Conservation (phyloP, 2,113 vertebrate species). For the Nematolebias whitei region DNA sequence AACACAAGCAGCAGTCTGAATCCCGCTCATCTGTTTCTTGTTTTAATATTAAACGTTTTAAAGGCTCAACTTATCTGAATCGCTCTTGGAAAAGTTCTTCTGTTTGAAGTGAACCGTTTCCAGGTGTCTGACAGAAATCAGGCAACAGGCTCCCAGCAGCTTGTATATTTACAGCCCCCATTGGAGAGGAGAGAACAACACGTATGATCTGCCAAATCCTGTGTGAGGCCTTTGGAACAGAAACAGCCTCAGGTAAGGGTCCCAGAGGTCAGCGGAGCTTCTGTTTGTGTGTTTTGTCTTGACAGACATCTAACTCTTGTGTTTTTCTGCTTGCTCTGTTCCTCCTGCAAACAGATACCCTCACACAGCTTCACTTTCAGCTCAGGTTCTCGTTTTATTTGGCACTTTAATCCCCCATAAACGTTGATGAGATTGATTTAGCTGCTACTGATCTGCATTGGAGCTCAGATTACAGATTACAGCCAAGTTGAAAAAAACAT, state of each 20-base stretch:
- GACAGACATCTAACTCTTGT: too few relatives aligned
- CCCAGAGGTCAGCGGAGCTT: constrained; percentile 45
- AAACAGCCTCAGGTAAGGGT: constrained; percentile 33
- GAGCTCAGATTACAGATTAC: constrained; percentile 54
- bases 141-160: background rate
- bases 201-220: constrained; percentile 36
- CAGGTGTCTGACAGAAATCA: constrained; percentile 30
- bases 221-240: constrained; percentile 11
- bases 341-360: constrained; percentile 22
- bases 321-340: too few relatives aligned
- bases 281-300: constrained; percentile 17
- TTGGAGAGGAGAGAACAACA: constrained; percentile 1
- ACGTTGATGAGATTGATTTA: constrained; percentile 29
- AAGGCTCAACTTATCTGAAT: background rate
- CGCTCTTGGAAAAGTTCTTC: constrained; percentile 1
- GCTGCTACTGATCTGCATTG: background rate
- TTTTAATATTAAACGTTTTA: background rate
- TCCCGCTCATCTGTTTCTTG: background rate
- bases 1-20: background rate
- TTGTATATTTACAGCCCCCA: constrained; percentile 30
- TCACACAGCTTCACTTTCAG: background rate
- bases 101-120: background rate
- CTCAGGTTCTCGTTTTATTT: background rate
- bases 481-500: constrained; percentile 31
- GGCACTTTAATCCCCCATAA: background rate